Base-by-base conservation (phyloP, 2,888 invertebrate species). In the Camponotus fellah region DNA sequence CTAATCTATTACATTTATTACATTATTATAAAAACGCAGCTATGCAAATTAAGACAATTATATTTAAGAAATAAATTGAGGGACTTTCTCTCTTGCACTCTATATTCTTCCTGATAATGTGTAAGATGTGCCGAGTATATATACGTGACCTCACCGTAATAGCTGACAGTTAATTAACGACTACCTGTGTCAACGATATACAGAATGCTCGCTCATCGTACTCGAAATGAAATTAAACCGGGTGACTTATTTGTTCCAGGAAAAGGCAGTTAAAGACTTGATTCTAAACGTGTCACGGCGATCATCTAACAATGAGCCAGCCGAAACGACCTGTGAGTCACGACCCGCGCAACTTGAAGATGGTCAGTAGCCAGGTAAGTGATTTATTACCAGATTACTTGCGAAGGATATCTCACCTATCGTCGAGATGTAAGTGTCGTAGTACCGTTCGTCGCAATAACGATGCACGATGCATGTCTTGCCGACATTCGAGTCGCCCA, bases 401-500 rank as follows among this genome's bases (percentile, higher is more conserved):
- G n/a, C 49, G 69, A 21, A 49, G 56, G 71, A 17, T 40, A n/a
- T 56, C 66, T 97, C 95, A 98, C 98, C 98, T 95, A 98, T 98
- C 89, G 98, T 98, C 69, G 98, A 98, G 95, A 98, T 98, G 95
- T 98, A 98, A 90, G 98, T 98, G 95, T 98, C 98, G 95, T 98
- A 98, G 95, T 98, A 98, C 92, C 97, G 96, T 95, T 98, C 98
- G 95, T 98, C 98, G 95, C 98, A 98, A 94, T 98, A 98, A 95
- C 98, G 96, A 95, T 98, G 98, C 92, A 98, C 98, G 92, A 98
- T 97, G 95, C 98, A 98, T 85, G 98, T 98, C 96, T 98, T 98
- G 26, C 98, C 98, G 87, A 98, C 98, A 95, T 98, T 98, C 77
- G 98, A 98, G 95, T 98, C 98, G 83, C 98, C 98, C 93, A 98